Percentiles rank a stretch among this genome's conserved stretches.
These are phyloP conservation scores for Acanthopleura granulata DNA, from an alignment of 2,888 invertebrate species.

Conservation along the genomic window DNA sequence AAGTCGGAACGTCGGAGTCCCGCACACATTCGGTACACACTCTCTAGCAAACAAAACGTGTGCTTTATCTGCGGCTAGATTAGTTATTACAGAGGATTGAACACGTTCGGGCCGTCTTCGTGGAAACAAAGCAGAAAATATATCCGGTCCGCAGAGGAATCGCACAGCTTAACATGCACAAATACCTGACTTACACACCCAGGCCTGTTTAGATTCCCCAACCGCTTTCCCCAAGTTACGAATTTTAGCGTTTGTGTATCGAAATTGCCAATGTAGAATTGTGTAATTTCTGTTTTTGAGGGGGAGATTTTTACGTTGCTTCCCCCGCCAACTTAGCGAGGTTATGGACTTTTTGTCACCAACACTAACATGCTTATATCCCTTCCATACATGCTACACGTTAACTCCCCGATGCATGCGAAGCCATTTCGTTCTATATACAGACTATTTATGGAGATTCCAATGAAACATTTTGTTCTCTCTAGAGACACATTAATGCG, in stretches of 20 bases:
- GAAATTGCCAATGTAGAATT: slow-evolving; percentile 9
- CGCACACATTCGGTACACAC: slow-evolving; percentile 13
- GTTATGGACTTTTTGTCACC: too few relatives aligned
- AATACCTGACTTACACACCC: background rate
- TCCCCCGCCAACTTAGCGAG: background rate
- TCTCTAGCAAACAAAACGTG: slow-evolving; percentile 10
- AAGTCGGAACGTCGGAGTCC: background rate
- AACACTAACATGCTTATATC: too few relatives aligned
- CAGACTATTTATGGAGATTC: too few relatives aligned
- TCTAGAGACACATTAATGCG: too few relatives aligned
- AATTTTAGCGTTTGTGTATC: slow-evolving; percentile 16
- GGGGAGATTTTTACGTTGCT: background rate
- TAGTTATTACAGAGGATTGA: slow-evolving; percentile 13
- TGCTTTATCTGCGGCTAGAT: background rate
- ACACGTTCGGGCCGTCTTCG: background rate
- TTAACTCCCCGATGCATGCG: too few relatives aligned
- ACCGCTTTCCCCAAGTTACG: background rate
- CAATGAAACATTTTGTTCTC: too few relatives aligned
- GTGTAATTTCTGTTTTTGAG: background rate
- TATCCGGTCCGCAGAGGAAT: background rate
- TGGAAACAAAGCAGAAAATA: slow-evolving; percentile 12
- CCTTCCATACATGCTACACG: too few relatives aligned
- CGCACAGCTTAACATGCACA: background rate
- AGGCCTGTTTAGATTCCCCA: background rate
- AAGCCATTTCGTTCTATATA: too few relatives aligned